A percentile compares a stretch with the other conserved stretches of the same genome.
Evolutionary conservation across 2,113 vertebrate genomes (phyloP).

Genomic region (Phylloscopus trochiloides): DNA sequence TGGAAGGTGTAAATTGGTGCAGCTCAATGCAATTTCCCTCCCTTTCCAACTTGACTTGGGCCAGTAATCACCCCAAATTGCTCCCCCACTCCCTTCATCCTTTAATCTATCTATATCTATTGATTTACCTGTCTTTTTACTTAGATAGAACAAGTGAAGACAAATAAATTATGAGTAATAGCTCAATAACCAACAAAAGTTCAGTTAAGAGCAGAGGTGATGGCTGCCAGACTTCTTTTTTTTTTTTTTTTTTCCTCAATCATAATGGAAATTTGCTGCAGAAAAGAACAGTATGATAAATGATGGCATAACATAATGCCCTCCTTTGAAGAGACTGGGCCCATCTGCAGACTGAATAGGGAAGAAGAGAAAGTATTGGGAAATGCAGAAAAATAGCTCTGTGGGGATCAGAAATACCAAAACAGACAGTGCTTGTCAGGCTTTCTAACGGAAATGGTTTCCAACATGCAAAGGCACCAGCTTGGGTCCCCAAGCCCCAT

Average conservation of each 20-base stretch:
- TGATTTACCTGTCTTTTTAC: background rate
- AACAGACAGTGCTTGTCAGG: background rate
- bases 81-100: background rate
- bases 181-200: background rate
- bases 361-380: slow-evolving; percentile 41
- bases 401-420: background rate
- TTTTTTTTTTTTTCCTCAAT: background rate
- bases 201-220: slow-evolving; percentile 24
- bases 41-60: background rate
- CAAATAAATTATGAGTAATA: background rate
- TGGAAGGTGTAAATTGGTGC: background rate
- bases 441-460: slow-evolving; percentile 12
- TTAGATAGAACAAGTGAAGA: background rate
- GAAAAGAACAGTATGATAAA: background rate
- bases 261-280: slow-evolving; percentile 12
- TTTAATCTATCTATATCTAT: background rate
- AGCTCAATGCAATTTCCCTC: background rate
- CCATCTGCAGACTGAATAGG: background rate
- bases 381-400: slow-evolving; percentile 44
- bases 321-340: background rate
- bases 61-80: background rate
- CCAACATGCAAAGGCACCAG: background rate
- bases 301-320: background rate
- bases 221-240: background rate
- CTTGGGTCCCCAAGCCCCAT: background rate